Conservation (phyloP, 2,113 vertebrate species). For the Dolichallabes microphthalmus region DNA sequence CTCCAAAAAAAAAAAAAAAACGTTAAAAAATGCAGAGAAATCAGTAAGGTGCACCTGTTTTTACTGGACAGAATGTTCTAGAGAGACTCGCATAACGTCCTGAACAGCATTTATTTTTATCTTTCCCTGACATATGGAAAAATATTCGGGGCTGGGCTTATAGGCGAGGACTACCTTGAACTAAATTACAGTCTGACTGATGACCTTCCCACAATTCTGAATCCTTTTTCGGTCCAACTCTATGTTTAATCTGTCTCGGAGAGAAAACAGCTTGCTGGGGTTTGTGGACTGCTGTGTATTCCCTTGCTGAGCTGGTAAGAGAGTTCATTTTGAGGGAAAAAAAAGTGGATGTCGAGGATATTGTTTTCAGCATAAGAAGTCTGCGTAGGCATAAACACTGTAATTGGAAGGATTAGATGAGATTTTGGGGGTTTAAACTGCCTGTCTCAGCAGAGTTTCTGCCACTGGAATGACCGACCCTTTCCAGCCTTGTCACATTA, state of each 20-base stretch:
- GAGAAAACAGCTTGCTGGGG: neutral
- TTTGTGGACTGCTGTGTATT: constrained; percentile 30
- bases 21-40: constrained; percentile 34
- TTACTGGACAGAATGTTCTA: constrained; percentile 27
- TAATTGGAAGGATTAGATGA: constrained; percentile 39
- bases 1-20: neutral
- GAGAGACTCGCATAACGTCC: constrained; percentile 29
- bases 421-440: constrained; percentile 28
- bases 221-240: constrained; percentile 2
- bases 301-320: constrained; percentile 24
- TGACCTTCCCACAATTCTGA: constrained; percentile 9
- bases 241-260: neutral
- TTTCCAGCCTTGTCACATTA: constrained; percentile 24
- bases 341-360: constrained; percentile 22
- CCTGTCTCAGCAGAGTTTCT: constrained; percentile 34
- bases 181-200: constrained; percentile 35
- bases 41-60: constrained; percentile 41
- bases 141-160: constrained; percentile 29
- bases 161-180: constrained; percentile 28
- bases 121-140: constrained; percentile 41
- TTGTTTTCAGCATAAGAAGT: constrained; percentile 31
- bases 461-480: constrained; percentile 9
- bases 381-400: constrained; percentile 36
- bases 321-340: neutral
- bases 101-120: constrained; percentile 43